phyloP scores from a whole-genome alignment of 2,113 vertebrate species.

The Arizona elegans region DNA sequence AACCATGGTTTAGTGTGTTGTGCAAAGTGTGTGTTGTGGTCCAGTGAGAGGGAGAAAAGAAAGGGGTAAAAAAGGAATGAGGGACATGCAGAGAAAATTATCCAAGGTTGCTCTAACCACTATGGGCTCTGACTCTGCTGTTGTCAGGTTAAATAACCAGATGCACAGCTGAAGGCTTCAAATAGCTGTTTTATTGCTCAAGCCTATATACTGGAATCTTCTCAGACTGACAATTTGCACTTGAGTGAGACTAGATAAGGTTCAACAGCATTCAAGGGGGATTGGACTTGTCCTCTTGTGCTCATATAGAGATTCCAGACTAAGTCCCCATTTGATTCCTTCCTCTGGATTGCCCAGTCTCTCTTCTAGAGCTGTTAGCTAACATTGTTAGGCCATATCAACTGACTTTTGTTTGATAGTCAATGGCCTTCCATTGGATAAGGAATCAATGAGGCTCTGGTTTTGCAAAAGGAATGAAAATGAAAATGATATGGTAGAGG shows the following conservation, averaged over 20 bases:
- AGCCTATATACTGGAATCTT: neutral
- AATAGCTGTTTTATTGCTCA: neutral
- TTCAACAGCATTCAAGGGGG: neutral
- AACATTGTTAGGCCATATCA: neutral
- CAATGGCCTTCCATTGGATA: neutral
- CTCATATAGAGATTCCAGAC: neutral
- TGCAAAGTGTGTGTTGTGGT: neutral
- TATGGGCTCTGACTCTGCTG: neutral
- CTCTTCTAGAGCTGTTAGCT: neutral
- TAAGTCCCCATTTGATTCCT: neutral
- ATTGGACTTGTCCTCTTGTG: neutral
- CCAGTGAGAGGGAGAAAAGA: neutral
- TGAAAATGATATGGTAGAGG: conserved; percentile 38
- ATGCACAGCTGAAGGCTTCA: neutral
- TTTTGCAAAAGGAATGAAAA: conserved; percentile 63
- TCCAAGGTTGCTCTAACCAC: neutral
- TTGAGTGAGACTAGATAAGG: neutral
- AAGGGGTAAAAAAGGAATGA: neutral
- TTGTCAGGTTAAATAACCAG: neutral
- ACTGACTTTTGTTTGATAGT: neutral
- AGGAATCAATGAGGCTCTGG: neutral
- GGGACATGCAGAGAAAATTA: too few species aligned
- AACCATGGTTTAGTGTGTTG: neutral
- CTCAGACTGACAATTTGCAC: neutral
- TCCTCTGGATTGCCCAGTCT: neutral